These are phyloP conservation scores for Catostylus mosaicus DNA, from an alignment of 30 jellyfish, hydroid and myxozoan species.

Conservation along the genomic window DNA sequence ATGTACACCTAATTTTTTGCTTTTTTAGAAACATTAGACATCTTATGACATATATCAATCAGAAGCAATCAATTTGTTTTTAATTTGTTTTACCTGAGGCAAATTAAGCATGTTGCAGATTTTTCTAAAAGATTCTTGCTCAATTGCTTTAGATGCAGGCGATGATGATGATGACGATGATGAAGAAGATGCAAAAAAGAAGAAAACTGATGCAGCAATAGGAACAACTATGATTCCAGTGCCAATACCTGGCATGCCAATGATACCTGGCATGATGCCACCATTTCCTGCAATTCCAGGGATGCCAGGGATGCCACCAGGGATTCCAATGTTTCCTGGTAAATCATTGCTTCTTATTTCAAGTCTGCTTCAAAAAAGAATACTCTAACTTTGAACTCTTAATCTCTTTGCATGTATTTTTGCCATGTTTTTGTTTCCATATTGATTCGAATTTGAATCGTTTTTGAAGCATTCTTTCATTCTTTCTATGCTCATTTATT, in stretches of 20 bases:
- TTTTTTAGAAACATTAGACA: too few species aligned
- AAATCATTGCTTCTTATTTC: not conserved
- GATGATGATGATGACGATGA: conserved; percentile 79
- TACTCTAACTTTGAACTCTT: too few species aligned
- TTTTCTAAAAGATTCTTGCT: too few species aligned
- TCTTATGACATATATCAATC: too few species aligned
- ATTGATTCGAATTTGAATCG: too few species aligned
- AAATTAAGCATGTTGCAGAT: too few species aligned
- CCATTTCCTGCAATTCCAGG: conserved; percentile 94
- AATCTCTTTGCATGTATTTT: too few species aligned
- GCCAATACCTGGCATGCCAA: conserved; percentile 79
- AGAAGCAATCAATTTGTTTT: too few species aligned
- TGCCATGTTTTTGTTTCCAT: too few species aligned
- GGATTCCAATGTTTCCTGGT: conserved; percentile 71
- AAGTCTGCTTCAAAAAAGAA: not conserved
- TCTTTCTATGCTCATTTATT: not conserved
- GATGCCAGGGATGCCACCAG: conserved; percentile 78
- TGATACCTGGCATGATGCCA: conserved; percentile 83
- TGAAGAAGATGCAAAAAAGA: conserved; percentile 64
- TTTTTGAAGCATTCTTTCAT: too few species aligned
- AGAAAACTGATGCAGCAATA: conserved; percentile 23
- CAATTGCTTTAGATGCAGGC: conserved; percentile 72
- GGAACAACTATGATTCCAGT: conserved; percentile 35
- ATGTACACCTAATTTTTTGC: too few species aligned
- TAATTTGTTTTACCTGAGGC: too few species aligned